Percentiles rank a stretch among this genome's conserved stretches.
These are phyloP conservation scores for Trachelus iudaicus DNA, from an alignment of 2,888 invertebrate species.

Conservation along the genomic window DNA sequence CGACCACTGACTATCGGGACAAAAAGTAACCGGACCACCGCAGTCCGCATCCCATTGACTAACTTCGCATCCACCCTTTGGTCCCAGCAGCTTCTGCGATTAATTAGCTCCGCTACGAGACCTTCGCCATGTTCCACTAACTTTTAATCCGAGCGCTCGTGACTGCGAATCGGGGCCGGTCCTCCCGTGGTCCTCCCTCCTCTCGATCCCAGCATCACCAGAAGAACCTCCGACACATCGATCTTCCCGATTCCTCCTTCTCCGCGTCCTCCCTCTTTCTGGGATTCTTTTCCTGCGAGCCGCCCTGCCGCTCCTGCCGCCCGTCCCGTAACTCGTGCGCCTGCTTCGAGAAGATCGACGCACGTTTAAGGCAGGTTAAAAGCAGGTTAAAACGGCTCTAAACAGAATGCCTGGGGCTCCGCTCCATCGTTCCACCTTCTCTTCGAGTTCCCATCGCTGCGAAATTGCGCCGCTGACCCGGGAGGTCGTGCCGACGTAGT, in stretches of 20 bases:
- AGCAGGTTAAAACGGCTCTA: background rate
- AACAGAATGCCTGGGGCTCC: conserved; percentile 2
- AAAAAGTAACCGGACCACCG: conserved; percentile 53
- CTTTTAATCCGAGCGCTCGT: conserved; percentile 47
- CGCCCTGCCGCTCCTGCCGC: background rate
- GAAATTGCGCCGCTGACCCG: conserved; percentile 51
- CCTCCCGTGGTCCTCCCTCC: conserved; percentile 48
- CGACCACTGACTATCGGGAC: conserved; percentile 26
- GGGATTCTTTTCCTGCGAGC: background rate
- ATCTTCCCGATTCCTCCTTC: conserved; percentile 19
- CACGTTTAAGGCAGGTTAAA: background rate
- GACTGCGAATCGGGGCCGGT: conserved; percentile 10
- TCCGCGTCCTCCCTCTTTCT: background rate
- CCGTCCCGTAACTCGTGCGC: background rate
- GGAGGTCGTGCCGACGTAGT: conserved; percentile 35
- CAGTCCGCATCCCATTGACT: conserved; percentile 42
- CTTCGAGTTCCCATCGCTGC: conserved; percentile 48
- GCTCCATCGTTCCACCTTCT: conserved; percentile 24
- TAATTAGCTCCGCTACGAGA: conserved; percentile 46
- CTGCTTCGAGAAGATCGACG: conserved; percentile 19
- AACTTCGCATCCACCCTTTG: conserved; percentile 34
- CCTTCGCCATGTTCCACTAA: conserved; percentile 48
- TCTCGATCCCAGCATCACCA: conserved; percentile 8
- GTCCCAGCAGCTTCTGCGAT: conserved; percentile 39
- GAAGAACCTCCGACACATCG: conserved; percentile 24